Base-by-base conservation (phyloP, 2,113 vertebrate genomes). In the Nibea coibor region DNA sequence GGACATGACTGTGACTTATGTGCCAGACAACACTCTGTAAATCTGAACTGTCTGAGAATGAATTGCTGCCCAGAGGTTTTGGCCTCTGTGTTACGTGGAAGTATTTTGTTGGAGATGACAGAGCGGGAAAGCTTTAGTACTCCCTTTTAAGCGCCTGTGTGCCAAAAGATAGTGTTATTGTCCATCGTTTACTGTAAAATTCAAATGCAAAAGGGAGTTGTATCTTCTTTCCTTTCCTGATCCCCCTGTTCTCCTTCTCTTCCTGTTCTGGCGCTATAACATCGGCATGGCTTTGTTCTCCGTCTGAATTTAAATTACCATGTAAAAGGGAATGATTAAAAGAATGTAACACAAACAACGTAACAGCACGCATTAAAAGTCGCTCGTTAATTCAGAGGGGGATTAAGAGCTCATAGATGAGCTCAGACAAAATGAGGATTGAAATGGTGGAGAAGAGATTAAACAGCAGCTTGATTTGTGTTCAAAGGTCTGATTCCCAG, bases 381-480 rank as follows among this genome's bases (percentile, higher is more conserved):
- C 50, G 43, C 10, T n/a, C 26, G 35, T 39, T 59, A 35, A 72
- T 59, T 78, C 64, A 78, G 58, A 79, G 31, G 9, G 42, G 48
- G 72, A 61, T 75, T 65, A 58, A 63, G n/a, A 64, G 28, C 54
- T 22, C 50, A 69, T 35, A 71, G 39, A 85, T 72, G 57, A 80
- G 58, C 73, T 77, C 61, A 84, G 64, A 81, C 10, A 10, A 64
- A 67, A 58, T 65, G 31, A 77, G 10, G 35, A 77, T 78, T 85
- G 9, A 75, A 53, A 62, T 72, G n/a, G 78, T 24, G 8, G 28
- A 35, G 24, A 45, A 43, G 5, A 76, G 43, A 64, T 81, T 54
- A 15, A 69, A 84, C 66, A 62, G 48, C 58, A 14, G 57, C 72
- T 76, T 79, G 66, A 80, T 83, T 76, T 72, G 67, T 61, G 19